These are phyloP conservation scores for Lithobius niger DNA, from an alignment of 1,140 invertebrate genomes.

Conservation along the genomic window DNA sequence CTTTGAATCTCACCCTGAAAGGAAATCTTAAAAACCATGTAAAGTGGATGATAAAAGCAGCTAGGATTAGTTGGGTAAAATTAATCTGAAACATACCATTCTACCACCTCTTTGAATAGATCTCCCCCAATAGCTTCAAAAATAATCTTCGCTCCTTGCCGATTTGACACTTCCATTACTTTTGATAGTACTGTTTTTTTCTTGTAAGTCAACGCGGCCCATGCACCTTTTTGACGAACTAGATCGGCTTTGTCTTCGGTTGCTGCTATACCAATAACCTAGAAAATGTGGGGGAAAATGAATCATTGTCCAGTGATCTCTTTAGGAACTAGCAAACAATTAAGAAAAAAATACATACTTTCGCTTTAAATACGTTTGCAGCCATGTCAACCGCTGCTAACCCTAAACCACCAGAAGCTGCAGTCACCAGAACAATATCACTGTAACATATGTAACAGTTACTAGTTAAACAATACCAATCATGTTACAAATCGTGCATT, in stretches of 20 bases:
- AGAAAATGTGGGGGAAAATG: neutral
- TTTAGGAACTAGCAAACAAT: neutral
- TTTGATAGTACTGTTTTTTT: conserved; percentile 34
- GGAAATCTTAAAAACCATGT: too few species aligned
- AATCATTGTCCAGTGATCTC: neutral
- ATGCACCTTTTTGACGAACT: conserved; percentile 43
- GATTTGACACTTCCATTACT: conserved; percentile 39
- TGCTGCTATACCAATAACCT: conserved; percentile 46
- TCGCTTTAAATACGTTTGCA: conserved; percentile 42
- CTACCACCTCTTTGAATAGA: conserved; percentile 38
- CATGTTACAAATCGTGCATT: too few species aligned
- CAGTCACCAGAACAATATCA: conserved; percentile 42
- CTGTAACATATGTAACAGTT: too few species aligned
- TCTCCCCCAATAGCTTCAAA: conserved; percentile 45
- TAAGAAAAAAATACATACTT: conserved; percentile 28
- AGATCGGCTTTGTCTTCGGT: conserved; percentile 39
- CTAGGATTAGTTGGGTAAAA: too few species aligned
- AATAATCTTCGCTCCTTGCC: conserved; percentile 40
- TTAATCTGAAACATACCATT: conserved; percentile 37
- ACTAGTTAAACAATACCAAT: too few species aligned
- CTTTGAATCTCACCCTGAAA: too few species aligned
- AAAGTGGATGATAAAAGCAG: too few species aligned
- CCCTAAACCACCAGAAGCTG: conserved; percentile 43
- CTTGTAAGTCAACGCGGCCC: conserved; percentile 40
- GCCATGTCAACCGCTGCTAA: conserved; percentile 47